phyloP scores from a whole-genome alignment of 2,113 vertebrate species.

The Cercocebus atys region DNA sequence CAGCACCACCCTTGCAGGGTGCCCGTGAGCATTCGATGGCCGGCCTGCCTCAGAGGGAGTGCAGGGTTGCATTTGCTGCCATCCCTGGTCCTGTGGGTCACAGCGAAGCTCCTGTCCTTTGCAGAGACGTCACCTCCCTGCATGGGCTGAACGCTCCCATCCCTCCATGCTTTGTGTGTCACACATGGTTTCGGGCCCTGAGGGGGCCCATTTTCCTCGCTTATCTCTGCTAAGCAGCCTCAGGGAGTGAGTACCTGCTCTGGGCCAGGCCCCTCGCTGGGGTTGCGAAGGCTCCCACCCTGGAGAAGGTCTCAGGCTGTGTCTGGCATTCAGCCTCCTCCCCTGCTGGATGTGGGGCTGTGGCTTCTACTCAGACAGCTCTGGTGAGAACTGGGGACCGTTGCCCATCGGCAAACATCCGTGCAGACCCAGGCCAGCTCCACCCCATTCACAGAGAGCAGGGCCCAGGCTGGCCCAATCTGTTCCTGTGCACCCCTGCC shows the following conservation, averaged over 20 bases:
- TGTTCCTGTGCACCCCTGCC: neutral
- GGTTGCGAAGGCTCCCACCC: accelerated
- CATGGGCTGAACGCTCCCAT: accelerated
- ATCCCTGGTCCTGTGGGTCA: neutral
- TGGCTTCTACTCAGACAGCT: neutral
- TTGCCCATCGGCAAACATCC: accelerated
- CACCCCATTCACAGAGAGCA: too few species aligned
- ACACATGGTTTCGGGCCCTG: accelerated
- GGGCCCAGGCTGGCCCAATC: accelerated
- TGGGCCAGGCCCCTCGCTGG: accelerated
- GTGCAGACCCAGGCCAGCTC: neutral
- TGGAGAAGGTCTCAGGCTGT: neutral
- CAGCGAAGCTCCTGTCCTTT: accelerated
- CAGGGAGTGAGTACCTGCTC: accelerated
- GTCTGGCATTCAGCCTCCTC: neutral
- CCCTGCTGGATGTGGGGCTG: neutral
- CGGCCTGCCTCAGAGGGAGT: accelerated
- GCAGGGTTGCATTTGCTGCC: accelerated
- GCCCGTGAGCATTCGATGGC: accelerated
- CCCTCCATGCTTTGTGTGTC: accelerated
- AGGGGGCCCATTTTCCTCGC: accelerated
- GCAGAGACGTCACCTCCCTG: neutral
- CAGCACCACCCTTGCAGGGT: accelerated
- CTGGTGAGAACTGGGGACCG: too few species aligned
- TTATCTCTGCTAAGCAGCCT: neutral